Base-by-base conservation (phyloP, 2,888 invertebrate genomes). In the Plagodis pulveraria region DNA sequence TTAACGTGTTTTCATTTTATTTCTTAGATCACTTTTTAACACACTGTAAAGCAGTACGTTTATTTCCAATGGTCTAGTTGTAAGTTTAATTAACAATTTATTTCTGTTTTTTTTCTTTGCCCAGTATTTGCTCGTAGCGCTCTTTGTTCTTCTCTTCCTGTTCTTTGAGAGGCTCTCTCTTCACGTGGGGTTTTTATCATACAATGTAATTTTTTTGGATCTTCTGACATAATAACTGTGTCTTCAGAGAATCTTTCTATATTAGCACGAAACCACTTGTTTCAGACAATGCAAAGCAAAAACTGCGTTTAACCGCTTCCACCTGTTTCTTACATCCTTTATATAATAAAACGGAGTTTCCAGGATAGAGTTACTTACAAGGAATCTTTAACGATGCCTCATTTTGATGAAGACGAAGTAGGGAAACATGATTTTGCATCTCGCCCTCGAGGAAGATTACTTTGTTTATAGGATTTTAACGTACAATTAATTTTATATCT, bases 331-430 rank as follows among this genome's bases (percentile, higher is more conserved):
- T 72, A 58, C 0, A 42, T 6, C 63, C 65, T n/a, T 50, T 42
- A 52, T 44, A 62, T 66, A 65, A 68, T 67, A 67, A 71, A 67
- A 58, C 54, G 33, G 50, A 67, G 65, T 70, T 71, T 22, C 57
- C 58, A 46, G 58, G 66, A 71, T 74, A 73, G 61, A 74, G 67
- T 77, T 74, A 71, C 75, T 73, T 67, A 71, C 69, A 53, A 58
- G 65, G 59, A 75, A 76, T 77, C 72, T 78, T 78, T 72, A 74
- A 76, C 70, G 70, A 72, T 65, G 69, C 64, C 62, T 71, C 65
- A 62, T 73, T 73, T 64, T 66, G 50, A 70, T 67, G 69, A 65
- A 62, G 67, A 70, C 50, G 49, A 47, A 62, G 65, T 47, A 52
- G 47, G 41, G 60, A 56, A 60, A 52, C 57, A 58, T 53, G 55